These are phyloP conservation scores for Pocota personata DNA, from an alignment of 2,888 invertebrate species.

Conservation along the genomic window DNA sequence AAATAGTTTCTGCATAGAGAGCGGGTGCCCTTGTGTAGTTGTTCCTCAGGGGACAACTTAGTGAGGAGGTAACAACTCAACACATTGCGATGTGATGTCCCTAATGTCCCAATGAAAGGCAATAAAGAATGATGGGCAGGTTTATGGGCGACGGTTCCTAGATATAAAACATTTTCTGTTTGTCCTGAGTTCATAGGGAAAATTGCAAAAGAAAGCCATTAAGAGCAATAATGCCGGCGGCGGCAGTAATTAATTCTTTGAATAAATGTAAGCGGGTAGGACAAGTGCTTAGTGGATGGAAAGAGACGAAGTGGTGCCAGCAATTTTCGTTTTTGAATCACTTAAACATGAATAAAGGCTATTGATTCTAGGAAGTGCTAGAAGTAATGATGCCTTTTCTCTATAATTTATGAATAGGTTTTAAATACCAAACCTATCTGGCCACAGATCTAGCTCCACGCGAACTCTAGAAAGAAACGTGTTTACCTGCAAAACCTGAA, in stretches of 20 bases:
- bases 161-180: conserved; percentile 24
- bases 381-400: neutral
- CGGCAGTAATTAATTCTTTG: conserved; percentile 58
- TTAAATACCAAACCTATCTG: no score
- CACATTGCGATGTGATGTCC: conserved; percentile 49
- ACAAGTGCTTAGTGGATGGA: neutral
- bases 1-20: conserved; percentile 31
- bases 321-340: neutral
- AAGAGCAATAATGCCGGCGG: conserved; percentile 42
- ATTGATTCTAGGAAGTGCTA: neutral
- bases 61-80: conserved; percentile 56
- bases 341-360: neutral
- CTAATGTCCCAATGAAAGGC: conserved; percentile 57
- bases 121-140: conserved; percentile 64
- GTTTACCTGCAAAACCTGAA: no score
- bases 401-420: no score
- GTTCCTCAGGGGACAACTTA: conserved; percentile 2
- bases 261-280: conserved; percentile 7
- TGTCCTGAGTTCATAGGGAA: conserved; percentile 9
- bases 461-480: no score
- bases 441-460: no score
- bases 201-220: conserved; percentile 60
- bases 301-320: neutral
- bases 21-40: neutral
- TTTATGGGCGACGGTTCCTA: conserved; percentile 53